These are phyloP conservation scores for Argentina silus DNA, from an alignment of 2,797 vertebrate species.

Conservation along the genomic window DNA sequence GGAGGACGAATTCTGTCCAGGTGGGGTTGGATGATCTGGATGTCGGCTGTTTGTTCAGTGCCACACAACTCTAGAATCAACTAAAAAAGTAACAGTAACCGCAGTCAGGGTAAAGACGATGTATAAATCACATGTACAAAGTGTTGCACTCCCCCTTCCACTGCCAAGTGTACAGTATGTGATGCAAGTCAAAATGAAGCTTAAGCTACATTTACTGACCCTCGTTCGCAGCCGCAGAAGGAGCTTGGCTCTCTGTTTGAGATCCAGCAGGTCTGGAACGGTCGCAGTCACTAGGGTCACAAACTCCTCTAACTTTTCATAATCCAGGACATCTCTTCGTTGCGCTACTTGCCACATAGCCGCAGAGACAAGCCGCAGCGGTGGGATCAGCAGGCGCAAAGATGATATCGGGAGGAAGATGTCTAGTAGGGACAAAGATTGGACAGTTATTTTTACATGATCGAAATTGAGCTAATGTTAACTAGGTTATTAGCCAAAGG, in stretches of 20 bases:
- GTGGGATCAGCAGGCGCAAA: constrained; percentile 64
- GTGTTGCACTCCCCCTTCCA: too few species aligned
- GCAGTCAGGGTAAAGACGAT: neutral
- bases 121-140: too few species aligned
- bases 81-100: constrained; percentile 34
- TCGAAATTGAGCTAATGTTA: too few species aligned
- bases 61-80: constrained; percentile 66
- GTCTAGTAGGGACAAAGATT: constrained; percentile 33
- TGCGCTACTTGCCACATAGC: constrained; percentile 81
- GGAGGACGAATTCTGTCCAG: constrained; percentile 58
- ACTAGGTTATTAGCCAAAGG: too few species aligned
- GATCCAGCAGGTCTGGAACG: constrained; percentile 76
- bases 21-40: constrained; percentile 50
- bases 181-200: too few species aligned
- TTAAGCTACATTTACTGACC: constrained; percentile 57
- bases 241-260: constrained; percentile 77
- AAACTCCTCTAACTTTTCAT: constrained; percentile 77
- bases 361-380: constrained; percentile 76
- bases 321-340: constrained; percentile 67
- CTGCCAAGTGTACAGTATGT: too few species aligned
- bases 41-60: constrained; percentile 49
- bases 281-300: constrained; percentile 70
- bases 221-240: constrained; percentile 78
- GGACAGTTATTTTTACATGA: too few species aligned
- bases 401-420: constrained; percentile 66